phyloP scores from a whole-genome alignment of 2,797 vertebrate genomes.

The Coilia nasus region DNA sequence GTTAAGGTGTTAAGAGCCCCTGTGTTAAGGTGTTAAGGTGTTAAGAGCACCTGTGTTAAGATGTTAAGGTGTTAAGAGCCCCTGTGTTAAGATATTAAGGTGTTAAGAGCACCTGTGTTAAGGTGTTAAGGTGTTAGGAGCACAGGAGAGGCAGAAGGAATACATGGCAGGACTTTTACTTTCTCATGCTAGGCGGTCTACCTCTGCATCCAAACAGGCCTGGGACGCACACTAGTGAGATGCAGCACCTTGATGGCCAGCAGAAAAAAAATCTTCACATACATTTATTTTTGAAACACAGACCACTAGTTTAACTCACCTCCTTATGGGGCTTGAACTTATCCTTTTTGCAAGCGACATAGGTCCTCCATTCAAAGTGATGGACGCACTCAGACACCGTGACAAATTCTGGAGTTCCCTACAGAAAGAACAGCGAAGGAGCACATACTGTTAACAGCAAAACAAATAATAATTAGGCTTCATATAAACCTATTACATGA shows the following conservation, averaged over 20 bases:
- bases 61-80: too few relatives aligned
- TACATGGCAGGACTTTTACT: too few relatives aligned
- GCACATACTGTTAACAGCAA: not conserved
- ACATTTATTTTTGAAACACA: not conserved
- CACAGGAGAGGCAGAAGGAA: too few relatives aligned
- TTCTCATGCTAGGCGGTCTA: too few relatives aligned
- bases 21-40: too few relatives aligned
- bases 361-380: conserved; percentile 95
- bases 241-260: not conserved
- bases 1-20: too few relatives aligned
- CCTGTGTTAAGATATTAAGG: too few relatives aligned
- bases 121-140: too few relatives aligned
- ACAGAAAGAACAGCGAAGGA: too few relatives aligned
- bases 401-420: conserved; percentile 93
- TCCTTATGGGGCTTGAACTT: conserved; percentile 90
- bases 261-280: not conserved
- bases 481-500: not conserved
- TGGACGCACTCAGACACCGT: conserved; percentile 86
- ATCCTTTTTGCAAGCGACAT: conserved; percentile 84
- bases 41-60: too few relatives aligned
- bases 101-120: too few relatives aligned
- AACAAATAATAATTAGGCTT: not conserved
- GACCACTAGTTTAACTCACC: conserved; percentile 69
- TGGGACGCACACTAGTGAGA: not conserved
- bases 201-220: not conserved